Conservation (phyloP, 1,140 invertebrate genomes). For the Drosophila cardini region DNA sequence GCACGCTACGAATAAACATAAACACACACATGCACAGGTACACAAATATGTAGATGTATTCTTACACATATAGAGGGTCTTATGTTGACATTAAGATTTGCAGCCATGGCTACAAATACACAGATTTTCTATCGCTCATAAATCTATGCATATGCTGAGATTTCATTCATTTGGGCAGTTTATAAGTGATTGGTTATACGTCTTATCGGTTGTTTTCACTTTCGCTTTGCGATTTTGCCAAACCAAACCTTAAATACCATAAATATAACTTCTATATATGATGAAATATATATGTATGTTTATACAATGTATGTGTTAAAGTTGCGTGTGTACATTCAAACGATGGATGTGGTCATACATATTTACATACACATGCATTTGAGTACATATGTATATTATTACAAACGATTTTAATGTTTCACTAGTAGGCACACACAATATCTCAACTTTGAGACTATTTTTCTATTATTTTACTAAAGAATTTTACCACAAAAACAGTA, state of each 20-base stretch:
- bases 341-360: not conserved
- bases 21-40: slow-evolving; percentile 7
- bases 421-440: not conserved
- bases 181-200: not conserved
- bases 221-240: not conserved
- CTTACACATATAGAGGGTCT: slow-evolving; percentile 34
- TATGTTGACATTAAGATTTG: slow-evolving; percentile 32
- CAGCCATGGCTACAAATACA: slow-evolving; percentile 21
- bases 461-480: not conserved
- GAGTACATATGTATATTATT: not conserved
- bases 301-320: slow-evolving; percentile 4
- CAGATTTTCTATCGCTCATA: not conserved
- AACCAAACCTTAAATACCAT: not conserved
- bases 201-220: not conserved
- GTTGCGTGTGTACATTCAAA: not conserved
- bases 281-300: not conserved
- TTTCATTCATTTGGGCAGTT: not conserved
- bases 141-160: not conserved
- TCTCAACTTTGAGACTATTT: not conserved
- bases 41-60: slow-evolving; percentile 1
- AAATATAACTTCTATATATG: slow-evolving; percentile 12
- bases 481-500: not conserved
- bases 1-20: slow-evolving; percentile 18
- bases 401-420: not conserved
- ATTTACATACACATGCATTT: not conserved